Evolutionary conservation across 2,797 vertebrate species (phyloP).

Genomic region (Perodicticus potto): DNA sequence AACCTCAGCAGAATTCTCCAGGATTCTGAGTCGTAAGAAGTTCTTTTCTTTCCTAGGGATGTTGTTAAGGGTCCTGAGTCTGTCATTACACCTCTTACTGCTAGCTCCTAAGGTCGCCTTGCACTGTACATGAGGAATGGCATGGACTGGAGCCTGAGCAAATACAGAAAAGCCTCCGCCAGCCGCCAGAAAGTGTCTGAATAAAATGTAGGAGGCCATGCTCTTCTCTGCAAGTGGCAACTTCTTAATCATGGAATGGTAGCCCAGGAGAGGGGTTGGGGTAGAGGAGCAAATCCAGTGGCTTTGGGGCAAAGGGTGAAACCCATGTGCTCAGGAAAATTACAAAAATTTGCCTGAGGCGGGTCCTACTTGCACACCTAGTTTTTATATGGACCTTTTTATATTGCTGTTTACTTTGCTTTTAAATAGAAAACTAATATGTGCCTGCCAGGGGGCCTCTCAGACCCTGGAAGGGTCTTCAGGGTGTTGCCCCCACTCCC

Average conservation of each 20-base stretch:
- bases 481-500: neutral
- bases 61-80: constrained; percentile 64
- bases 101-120: constrained; percentile 71
- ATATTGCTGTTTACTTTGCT: constrained; percentile 79
- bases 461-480: neutral
- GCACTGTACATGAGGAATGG: constrained; percentile 47
- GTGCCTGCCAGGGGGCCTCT: constrained; percentile 54
- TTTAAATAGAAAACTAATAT: constrained; percentile 75
- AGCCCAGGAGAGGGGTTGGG: constrained; percentile 27
- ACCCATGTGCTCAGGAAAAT: constrained; percentile 84
- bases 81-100: constrained; percentile 67
- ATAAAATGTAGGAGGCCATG: constrained; percentile 80
- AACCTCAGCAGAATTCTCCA: constrained; percentile 77
- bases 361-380: constrained; percentile 71
- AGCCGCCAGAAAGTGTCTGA: constrained; percentile 69
- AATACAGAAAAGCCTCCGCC: constrained; percentile 74
- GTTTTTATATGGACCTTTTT: constrained; percentile 80
- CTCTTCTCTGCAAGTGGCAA: constrained; percentile 78
- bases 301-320: constrained; percentile 82
- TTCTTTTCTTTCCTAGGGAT: constrained; percentile 32
- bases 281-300: constrained; percentile 67
- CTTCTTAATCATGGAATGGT: constrained; percentile 68
- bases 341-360: constrained; percentile 82
- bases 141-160: constrained; percentile 70
- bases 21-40: constrained; percentile 65